Evolutionary conservation across 2,797 vertebrate genomes (phyloP), one percentile per base, ranked within the genome.

Genomic region (Benthosema pterotum): DNA sequence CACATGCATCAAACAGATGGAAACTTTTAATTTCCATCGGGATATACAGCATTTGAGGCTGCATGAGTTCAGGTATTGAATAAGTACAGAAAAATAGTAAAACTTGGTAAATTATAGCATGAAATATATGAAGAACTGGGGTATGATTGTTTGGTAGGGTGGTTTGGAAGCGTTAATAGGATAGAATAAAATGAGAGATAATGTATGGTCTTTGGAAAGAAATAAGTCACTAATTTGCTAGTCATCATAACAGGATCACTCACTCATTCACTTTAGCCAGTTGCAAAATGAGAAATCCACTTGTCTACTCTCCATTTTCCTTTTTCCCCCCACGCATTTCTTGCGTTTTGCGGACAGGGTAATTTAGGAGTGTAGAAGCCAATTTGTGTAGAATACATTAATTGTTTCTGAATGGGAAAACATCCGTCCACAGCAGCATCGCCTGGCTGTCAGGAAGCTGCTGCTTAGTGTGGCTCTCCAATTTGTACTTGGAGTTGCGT

Each of bases 1-100:
- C 14, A 60, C 38, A 43, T 32, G 75, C 67, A 65, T 82, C 69
- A 77, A 65, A 72, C 74, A 72, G 57, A 79, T 80, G 65, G 65
- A 84, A 78, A 76, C 53, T 66, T 83, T 80, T 64, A 25, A 74
- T 81, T 77, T 80, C 46, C 65, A 77, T 69, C 16, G 62, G 49
- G 52, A 67, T 61, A 46, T 64, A 22, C 19, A 22, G 19, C 4
- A 50, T 71, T 42, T 51, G 68, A 58, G 60, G 60, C 18, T 19
- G 8, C 65, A 28, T 63, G 28, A 62, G 53, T 72, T 61, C 61
- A 69, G 48, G 28, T 51, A 15, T 14, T 15, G 55, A 25, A 63
- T 54, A 45, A 14, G 17, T 53, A 50, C 15, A 32, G 49, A n/a
- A 18, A 57, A 48, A 5, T 19, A 14, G 54, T 56, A 62, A 42